Conservation (phyloP, 2,888 invertebrate genomes). For the Allygus modestus region DNA sequence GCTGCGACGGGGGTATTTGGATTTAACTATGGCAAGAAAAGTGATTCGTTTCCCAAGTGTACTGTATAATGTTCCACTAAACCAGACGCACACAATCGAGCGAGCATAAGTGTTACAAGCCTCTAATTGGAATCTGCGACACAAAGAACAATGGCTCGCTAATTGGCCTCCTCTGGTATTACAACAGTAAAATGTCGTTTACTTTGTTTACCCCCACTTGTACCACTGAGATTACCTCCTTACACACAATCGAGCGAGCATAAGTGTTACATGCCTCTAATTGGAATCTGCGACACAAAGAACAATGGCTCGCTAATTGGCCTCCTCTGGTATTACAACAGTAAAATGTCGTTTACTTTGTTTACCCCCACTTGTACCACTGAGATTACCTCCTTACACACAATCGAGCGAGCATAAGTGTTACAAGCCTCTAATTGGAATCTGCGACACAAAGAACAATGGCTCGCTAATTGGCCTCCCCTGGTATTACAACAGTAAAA, state of each 20-base stretch:
- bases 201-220: neutral
- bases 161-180: neutral
- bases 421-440: slow-evolving; percentile 12
- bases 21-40: too few species aligned
- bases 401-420: neutral
- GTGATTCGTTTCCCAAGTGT: too few species aligned
- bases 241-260: neutral
- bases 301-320: slow-evolving; percentile 14
- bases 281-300: slow-evolving; percentile 11
- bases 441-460: slow-evolving; percentile 15
- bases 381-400: neutral
- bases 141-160: slow-evolving; percentile 17
- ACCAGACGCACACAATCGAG: neutral
- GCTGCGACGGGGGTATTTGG: too few species aligned
- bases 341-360: neutral
- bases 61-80: neutral
- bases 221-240: too few species aligned
- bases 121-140: slow-evolving; percentile 8
- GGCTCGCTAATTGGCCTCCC: neutral
- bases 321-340: neutral
- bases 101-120: neutral
- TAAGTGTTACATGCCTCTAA: neutral
- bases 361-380: neutral
- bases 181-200: neutral
- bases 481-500: neutral